These are phyloP conservation scores for Cinara cedri DNA, from an alignment of 2,888 invertebrate species.

Conservation along the genomic window DNA sequence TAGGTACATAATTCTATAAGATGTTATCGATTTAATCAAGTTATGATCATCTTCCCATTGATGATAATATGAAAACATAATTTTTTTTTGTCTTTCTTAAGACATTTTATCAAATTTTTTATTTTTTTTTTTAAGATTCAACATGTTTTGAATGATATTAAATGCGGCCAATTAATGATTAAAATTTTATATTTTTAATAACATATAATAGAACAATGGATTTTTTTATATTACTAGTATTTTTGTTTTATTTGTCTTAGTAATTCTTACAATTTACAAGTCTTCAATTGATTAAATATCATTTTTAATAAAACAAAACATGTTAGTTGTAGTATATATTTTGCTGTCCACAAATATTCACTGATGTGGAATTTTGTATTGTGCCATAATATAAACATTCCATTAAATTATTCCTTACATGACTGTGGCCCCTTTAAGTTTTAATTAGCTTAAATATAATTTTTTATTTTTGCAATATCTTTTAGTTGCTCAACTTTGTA, in stretches of 20 bases:
- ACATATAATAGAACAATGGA: neutral
- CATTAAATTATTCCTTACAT: neutral
- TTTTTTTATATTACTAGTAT: neutral
- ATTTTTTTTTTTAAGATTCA: conserved; percentile 16
- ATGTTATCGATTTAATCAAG: conserved; percentile 12
- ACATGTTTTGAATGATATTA: neutral
- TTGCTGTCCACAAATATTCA: conserved; percentile 6
- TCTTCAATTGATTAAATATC: neutral
- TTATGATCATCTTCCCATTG: conserved; percentile 16
- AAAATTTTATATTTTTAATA: neutral
- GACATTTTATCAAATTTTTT: neutral
- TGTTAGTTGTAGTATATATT: neutral
- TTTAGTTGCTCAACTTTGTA: conserved; percentile 35
- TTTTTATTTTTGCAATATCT: conserved; percentile 31
- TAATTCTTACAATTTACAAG: neutral
- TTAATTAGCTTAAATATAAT: neutral
- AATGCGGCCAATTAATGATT: neutral
- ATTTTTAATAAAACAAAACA: neutral
- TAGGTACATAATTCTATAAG: conserved; percentile 8
- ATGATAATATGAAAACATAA: neutral
- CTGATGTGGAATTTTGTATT: conserved; percentile 8
- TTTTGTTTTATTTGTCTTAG: neutral
- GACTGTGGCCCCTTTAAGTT: neutral
- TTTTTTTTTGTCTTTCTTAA: neutral
- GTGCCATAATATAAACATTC: conserved; percentile 19